These are phyloP conservation scores for Perithous albicinctus DNA, from an alignment of 2,888 invertebrate genomes.

Conservation along the genomic window DNA sequence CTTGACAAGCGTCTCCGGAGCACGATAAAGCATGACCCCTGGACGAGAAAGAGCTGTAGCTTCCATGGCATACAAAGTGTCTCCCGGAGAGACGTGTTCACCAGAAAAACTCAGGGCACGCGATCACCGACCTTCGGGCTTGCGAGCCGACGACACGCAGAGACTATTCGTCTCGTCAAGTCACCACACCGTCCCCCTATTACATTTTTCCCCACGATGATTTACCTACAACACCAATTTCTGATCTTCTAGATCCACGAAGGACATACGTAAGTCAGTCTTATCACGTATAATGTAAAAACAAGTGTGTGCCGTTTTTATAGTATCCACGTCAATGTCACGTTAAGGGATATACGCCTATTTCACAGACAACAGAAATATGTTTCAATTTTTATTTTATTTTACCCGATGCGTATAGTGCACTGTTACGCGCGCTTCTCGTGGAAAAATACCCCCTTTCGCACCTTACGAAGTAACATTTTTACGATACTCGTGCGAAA, in stretches of 20 bases:
- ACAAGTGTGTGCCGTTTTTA: too few relatives aligned
- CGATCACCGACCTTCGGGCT: slow-evolving; percentile 63
- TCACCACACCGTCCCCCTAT: background rate
- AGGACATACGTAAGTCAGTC: background rate
- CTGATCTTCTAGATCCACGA: background rate
- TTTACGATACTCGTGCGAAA: too few relatives aligned
- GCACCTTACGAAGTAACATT: too few relatives aligned
- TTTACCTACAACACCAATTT: background rate
- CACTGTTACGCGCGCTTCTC: too few relatives aligned
- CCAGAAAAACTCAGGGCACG: slow-evolving; percentile 59
- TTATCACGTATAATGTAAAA: background rate
- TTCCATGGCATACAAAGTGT: slow-evolving; percentile 67
- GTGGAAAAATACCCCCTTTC: too few relatives aligned
- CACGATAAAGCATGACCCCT: slow-evolving; percentile 69
- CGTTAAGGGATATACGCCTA: too few relatives aligned
- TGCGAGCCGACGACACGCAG: slow-evolving; percentile 53
- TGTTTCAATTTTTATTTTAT: too few relatives aligned
- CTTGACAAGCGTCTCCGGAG: slow-evolving; percentile 66
- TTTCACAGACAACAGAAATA: too few relatives aligned
- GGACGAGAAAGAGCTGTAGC: slow-evolving; percentile 52
- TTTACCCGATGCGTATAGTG: too few relatives aligned
- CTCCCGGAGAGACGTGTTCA: slow-evolving; percentile 58
- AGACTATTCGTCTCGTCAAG: slow-evolving; percentile 53
- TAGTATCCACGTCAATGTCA: too few relatives aligned
- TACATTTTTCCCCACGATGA: slow-evolving; percentile 22